Percentiles rank a stretch among this genome's conserved stretches.
Evolutionary conservation across 2,113 vertebrate genomes (phyloP).

Genomic region (Prolemur simus): DNA sequence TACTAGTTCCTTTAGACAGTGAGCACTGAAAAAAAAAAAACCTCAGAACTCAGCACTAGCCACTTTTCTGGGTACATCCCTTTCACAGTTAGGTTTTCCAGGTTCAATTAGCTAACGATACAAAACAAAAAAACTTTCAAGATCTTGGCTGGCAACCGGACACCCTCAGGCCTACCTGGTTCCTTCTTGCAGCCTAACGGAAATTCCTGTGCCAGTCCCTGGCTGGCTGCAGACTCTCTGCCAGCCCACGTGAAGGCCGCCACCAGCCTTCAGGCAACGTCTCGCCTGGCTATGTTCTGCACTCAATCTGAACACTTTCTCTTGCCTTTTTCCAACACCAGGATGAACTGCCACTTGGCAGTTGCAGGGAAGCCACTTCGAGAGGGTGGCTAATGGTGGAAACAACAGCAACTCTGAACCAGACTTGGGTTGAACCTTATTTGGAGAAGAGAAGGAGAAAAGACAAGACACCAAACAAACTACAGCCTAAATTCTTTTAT

Average conservation of each 20-base stretch:
- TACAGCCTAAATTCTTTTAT: slow-evolving; percentile 50
- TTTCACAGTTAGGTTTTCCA: not conserved
- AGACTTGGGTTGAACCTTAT: not conserved
- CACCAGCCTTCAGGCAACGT: not conserved
- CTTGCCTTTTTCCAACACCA: not conserved
- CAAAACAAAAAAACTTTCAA: not conserved
- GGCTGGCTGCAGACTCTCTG: not conserved
- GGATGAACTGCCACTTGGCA: not conserved
- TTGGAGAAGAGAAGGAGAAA: not conserved
- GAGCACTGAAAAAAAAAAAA: not conserved
- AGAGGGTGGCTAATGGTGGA: not conserved
- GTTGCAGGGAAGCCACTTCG: not conserved
- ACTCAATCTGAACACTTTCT: slow-evolving; percentile 37
- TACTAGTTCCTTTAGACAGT: not conserved
- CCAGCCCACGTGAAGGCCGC: not conserved
- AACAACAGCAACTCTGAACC: not conserved
- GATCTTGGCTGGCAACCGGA: not conserved
- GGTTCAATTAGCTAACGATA: not conserved
- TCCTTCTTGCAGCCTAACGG: not conserved
- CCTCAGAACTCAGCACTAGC: not conserved
- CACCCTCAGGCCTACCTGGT: not conserved
- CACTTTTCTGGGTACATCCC: not conserved
- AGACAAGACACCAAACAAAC: slow-evolving; percentile 53
- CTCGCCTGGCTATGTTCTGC: not conserved
- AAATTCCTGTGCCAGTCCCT: not conserved